Conservation (phyloP, 2,888 invertebrate genomes). For the Apocheima hispidaria region DNA sequence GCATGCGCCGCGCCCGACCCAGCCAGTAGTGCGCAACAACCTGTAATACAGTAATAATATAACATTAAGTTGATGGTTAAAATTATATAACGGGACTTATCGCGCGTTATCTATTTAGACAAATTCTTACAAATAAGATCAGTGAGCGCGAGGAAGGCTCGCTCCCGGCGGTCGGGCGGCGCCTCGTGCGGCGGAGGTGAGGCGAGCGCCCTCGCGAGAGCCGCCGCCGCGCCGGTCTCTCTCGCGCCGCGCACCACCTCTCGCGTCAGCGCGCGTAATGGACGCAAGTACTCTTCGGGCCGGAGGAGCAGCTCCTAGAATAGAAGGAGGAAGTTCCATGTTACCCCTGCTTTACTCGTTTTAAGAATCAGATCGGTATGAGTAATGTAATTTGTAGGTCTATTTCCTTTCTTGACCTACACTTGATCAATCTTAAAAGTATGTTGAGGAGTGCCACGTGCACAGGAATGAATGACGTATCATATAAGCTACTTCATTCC, state of each 20-base stretch:
- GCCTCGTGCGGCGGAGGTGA: conserved; percentile 86
- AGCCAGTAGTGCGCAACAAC: conserved; percentile 92
- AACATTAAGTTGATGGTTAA: no score
- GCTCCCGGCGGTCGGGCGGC: conserved; percentile 85
- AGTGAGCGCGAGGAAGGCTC: conserved; percentile 93
- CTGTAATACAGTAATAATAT: neutral
- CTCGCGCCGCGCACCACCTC: conserved; percentile 96
- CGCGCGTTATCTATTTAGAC: neutral
- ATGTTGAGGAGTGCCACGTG: no score
- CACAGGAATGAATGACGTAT: no score
- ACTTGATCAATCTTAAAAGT: no score
- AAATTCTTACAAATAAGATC: conserved; percentile 89
- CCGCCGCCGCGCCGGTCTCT: conserved; percentile 68
- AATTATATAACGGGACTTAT: no score
- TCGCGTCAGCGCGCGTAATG: conserved; percentile 93
- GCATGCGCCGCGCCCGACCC: conserved; percentile 80
- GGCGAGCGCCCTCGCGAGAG: conserved; percentile 88
- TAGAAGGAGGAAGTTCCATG: neutral
- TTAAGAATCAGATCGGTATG: no score
- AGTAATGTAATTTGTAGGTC: no score
- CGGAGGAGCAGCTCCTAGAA: conserved; percentile 92
- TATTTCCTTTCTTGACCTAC: no score
- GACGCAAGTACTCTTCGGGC: conserved; percentile 95
- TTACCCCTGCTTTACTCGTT: no score
- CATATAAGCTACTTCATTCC: no score